These are phyloP conservation scores for Albula goreensis DNA, from an alignment of 2,113 vertebrate species.

Conservation along the genomic window DNA sequence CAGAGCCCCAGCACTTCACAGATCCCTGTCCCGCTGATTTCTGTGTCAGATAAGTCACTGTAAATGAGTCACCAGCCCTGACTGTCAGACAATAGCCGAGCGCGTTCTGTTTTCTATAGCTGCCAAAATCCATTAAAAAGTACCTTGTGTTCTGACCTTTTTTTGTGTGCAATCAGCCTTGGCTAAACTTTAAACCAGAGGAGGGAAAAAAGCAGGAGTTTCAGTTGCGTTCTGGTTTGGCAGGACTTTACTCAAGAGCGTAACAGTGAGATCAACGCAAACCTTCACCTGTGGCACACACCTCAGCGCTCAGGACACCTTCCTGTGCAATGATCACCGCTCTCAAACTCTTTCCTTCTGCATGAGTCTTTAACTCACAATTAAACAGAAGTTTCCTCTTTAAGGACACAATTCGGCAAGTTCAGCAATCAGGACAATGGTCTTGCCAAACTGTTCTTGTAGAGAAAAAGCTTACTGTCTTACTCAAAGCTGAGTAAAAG, in stretches of 20 bases:
- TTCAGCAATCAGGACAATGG: too few relatives aligned
- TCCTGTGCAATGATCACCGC: too few relatives aligned
- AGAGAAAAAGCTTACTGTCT: too few relatives aligned
- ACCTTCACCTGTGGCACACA: not conserved
- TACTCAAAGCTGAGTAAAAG: too few relatives aligned
- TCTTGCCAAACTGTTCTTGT: too few relatives aligned
- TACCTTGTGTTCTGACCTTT: slow-evolving; percentile 64
- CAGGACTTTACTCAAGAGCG: not conserved
- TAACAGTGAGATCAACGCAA: not conserved
- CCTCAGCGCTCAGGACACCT: too few relatives aligned
- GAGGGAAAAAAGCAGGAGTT: slow-evolving; percentile 46
- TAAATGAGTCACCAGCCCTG: slow-evolving; percentile 57
- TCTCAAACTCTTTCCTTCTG: too few relatives aligned
- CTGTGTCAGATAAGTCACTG: slow-evolving; percentile 33
- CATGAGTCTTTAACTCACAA: too few relatives aligned
- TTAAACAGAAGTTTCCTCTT: too few relatives aligned
- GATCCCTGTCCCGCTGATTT: too few relatives aligned
- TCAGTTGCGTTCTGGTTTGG: slow-evolving; percentile 34
- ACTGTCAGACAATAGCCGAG: slow-evolving; percentile 52
- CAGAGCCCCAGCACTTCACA: too few relatives aligned
- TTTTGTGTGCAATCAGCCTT: slow-evolving; percentile 66
- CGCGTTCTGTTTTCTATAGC: slow-evolving; percentile 66
- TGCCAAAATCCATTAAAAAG: slow-evolving; percentile 64
- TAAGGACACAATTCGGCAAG: too few relatives aligned
- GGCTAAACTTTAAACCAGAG: slow-evolving; percentile 64